These are phyloP conservation scores for Phodopus roborovskii DNA, from an alignment of 2,113 vertebrate genomes.

Conservation along the genomic window DNA sequence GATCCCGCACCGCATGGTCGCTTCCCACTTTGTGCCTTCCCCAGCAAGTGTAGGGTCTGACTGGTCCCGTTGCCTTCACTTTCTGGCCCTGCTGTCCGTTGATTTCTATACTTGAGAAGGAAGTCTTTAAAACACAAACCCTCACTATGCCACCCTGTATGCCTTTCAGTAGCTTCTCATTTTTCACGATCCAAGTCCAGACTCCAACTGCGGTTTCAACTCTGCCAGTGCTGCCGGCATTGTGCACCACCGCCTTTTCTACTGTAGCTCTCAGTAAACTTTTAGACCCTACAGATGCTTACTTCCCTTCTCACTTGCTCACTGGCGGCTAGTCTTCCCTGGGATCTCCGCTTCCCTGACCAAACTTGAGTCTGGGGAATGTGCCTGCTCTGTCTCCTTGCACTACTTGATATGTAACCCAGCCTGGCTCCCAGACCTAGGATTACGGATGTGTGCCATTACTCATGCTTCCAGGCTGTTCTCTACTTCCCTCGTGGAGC, in stretches of 20 bases:
- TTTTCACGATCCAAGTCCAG: constrained; percentile 10
- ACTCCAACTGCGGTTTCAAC: neutral
- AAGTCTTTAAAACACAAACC: constrained; percentile 6
- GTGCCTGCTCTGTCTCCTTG: neutral
- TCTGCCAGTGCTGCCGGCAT: neutral
- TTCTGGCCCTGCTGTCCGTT: neutral
- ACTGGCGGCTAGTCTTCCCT: neutral
- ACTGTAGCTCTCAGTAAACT: neutral
- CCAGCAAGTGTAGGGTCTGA: neutral
- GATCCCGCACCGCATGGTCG: neutral
- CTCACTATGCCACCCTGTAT: neutral
- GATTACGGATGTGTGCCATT: neutral
- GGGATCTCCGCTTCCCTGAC: neutral
- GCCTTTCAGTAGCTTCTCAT: neutral
- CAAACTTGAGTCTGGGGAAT: neutral
- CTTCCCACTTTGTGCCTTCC: neutral
- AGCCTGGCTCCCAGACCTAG: neutral
- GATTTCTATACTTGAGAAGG: constrained; percentile 8
- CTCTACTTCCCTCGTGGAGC: neutral
- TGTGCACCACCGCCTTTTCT: neutral
- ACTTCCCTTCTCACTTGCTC: neutral
- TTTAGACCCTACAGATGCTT: neutral
- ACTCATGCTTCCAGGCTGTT: neutral
- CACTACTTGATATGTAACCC: neutral
- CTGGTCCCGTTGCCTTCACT: neutral